These are phyloP conservation scores for Hippocampus zosterae DNA, from an alignment of 2,113 vertebrate species.

Conservation along the genomic window DNA sequence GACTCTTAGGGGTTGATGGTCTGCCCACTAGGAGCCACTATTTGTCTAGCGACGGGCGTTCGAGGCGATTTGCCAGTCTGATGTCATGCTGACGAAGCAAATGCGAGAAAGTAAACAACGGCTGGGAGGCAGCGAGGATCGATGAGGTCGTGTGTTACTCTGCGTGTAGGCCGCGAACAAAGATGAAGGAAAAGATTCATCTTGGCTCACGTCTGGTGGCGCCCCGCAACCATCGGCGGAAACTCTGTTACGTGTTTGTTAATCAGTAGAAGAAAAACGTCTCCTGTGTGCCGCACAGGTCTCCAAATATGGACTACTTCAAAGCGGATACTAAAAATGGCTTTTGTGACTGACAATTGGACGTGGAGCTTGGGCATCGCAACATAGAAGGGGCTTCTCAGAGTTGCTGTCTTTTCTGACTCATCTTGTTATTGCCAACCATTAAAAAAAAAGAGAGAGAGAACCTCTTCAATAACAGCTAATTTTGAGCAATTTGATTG, in stretches of 20 bases:
- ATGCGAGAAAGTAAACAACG: conserved; percentile 37
- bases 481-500: no score
- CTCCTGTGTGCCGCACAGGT: not conserved
- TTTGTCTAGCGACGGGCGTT: conserved; percentile 36
- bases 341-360: no score
- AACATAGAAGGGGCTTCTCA: no score
- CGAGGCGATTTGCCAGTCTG: conserved; percentile 57
- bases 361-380: no score
- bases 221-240: conserved; percentile 10
- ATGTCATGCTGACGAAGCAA: conserved; percentile 59
- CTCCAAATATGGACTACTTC: conserved; percentile 13
- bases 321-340: conserved; percentile 40
- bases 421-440: no score
- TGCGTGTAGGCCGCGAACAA: conserved; percentile 8
- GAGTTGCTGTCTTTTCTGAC: no score
- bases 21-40: conserved; percentile 65
- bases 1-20: conserved; percentile 12
- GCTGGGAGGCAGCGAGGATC: conserved; percentile 17
- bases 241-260: conserved; percentile 20
- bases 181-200: conserved; percentile 37
- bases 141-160: conserved; percentile 18
- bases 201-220: conserved; percentile 11
- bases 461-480: no score
- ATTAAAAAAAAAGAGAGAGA: no score
- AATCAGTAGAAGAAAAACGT: not conserved